Evolutionary conservation across 2,113 vertebrate genomes (phyloP).

Genomic region (Calyptomena viridis): DNA sequence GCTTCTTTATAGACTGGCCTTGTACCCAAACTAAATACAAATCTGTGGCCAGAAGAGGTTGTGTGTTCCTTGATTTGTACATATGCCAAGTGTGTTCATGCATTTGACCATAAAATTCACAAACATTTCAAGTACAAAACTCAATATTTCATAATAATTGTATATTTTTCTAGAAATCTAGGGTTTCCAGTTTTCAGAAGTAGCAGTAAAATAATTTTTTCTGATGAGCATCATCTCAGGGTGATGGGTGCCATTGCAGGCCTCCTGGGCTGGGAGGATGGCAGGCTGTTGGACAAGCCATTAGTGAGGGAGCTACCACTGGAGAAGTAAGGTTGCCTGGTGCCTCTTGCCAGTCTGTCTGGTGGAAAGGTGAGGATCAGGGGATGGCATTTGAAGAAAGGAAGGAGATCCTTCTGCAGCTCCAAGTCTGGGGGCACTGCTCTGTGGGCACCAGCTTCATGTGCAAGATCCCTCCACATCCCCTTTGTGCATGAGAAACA

Average conservation of each 20-base stretch:
- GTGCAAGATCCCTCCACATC: neutral
- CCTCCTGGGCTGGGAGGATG: neutral
- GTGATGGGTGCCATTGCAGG: fast-evolving
- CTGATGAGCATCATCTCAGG: neutral
- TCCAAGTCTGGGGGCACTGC: fast-evolving
- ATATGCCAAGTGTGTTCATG: neutral
- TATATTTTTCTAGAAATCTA: neutral
- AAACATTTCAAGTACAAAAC: neutral
- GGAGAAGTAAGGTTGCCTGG: neutral
- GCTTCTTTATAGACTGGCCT: neutral
- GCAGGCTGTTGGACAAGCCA: neutral
- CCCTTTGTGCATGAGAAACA: fast-evolving
- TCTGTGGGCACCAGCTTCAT: neutral
- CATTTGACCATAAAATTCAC: neutral
- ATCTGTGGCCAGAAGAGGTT: neutral
- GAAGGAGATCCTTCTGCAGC: neutral
- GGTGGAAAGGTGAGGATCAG: neutral
- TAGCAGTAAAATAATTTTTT: neutral
- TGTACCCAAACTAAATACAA: neutral
- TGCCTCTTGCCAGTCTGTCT: neutral
- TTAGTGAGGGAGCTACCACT: neutral
- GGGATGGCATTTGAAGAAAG: neutral
- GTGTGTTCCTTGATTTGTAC: neutral
- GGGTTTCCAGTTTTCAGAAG: neutral
- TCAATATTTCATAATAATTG: fast-evolving